A percentile compares a stretch with the other conserved stretches of the same genome.
Conservation (phyloP, 2,888 invertebrate genomes). For the Dasypolia templi region DNA sequence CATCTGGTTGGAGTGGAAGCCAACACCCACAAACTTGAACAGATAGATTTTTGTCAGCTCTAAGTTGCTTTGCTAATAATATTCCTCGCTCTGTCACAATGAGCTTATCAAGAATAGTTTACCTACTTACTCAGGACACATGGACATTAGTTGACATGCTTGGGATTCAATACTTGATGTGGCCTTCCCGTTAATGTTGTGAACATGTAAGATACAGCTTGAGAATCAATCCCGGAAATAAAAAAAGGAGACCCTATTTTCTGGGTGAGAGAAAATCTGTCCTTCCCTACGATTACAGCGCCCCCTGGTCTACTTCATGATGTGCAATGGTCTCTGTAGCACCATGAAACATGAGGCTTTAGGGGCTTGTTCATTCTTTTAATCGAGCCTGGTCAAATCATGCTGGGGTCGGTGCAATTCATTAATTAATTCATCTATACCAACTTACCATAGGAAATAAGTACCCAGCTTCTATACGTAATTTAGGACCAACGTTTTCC, state of each 20-base stretch:
- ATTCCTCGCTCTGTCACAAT: too few species aligned
- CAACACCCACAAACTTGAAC: not conserved
- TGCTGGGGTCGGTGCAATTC: too few species aligned
- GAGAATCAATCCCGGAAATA: too few species aligned
- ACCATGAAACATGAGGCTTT: too few species aligned
- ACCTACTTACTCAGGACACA: not conserved
- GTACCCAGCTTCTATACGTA: not conserved
- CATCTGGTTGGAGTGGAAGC: not conserved
- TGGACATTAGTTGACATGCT: not conserved
- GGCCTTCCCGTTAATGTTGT: not conserved
- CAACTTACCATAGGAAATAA: not conserved
- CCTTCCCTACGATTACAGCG: too few species aligned
- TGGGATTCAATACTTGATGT: not conserved
- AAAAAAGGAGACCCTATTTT: too few species aligned
- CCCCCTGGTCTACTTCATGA: too few species aligned
- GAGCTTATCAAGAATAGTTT: not conserved
- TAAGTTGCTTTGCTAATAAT: not conserved
- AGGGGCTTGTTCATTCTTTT: too few species aligned
- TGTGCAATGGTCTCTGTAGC: too few species aligned
- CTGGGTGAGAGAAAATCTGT: too few species aligned
- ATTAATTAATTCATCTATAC: too few species aligned
- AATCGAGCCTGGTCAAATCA: too few species aligned
- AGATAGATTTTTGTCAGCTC: not conserved
- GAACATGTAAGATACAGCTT: not conserved
- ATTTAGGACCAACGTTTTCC: not conserved